Conservation (phyloP, 1,140 invertebrate genomes). For the Euglossa dilemma region DNA sequence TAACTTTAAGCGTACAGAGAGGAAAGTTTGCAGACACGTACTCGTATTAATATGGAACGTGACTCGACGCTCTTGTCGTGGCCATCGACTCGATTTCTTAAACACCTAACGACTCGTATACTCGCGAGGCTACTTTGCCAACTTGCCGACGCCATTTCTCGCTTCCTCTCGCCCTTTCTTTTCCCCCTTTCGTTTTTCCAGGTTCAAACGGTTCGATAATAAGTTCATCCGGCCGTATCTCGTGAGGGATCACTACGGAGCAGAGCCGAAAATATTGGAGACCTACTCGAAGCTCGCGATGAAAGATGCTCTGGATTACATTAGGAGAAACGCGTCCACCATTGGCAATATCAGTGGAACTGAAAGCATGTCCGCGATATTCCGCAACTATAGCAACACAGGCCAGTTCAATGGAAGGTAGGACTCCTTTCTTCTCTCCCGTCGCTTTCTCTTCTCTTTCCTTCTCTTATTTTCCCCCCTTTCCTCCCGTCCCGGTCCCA, state of each 20-base stretch:
- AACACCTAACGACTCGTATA: neutral
- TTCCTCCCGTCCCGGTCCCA: neutral
- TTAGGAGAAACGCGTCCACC: conserved; percentile 91
- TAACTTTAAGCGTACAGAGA: too few relatives aligned
- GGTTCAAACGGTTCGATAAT: conserved; percentile 97
- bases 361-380: conserved; percentile 94
- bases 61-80: too few relatives aligned
- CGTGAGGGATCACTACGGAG: conserved; percentile 92
- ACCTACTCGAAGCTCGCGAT: conserved; percentile 96
- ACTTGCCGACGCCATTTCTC: neutral
- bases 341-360: conserved; percentile 92
- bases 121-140: neutral
- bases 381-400: conserved; percentile 91
- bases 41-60: too few relatives aligned
- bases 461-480: neutral
- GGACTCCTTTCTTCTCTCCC: neutral
- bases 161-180: too few relatives aligned
- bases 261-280: conserved; percentile 96
- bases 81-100: too few relatives aligned
- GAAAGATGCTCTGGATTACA: conserved; percentile 95
- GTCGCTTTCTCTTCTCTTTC: neutral
- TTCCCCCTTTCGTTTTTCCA: conserved; percentile 71
- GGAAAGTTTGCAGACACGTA: too few relatives aligned
- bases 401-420: conserved; percentile 92
- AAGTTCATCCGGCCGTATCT: conserved; percentile 95